Conservation (phyloP, 2,888 invertebrate genomes). For the Psococerastis gibbosa region DNA sequence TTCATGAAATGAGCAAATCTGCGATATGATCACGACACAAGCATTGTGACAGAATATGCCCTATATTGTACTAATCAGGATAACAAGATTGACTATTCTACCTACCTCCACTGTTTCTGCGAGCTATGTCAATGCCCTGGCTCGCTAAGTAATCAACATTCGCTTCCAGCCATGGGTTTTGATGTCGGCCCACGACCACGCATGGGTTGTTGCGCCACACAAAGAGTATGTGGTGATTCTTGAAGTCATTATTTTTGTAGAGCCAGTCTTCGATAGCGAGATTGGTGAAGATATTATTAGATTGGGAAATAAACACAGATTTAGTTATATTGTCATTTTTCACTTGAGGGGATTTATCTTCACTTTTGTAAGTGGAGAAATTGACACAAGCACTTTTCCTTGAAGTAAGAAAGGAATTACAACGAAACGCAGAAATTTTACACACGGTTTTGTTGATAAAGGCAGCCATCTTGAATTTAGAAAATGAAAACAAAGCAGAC, state of each 20-base stretch:
- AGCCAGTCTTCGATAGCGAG: conserved; percentile 94
- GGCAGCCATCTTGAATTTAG: neutral
- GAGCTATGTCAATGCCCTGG: conserved; percentile 52
- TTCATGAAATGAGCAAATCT: too few species aligned
- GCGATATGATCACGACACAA: too few species aligned
- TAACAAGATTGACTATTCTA: neutral
- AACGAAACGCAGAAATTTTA: neutral
- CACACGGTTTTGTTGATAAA: neutral
- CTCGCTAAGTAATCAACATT: conserved; percentile 48
- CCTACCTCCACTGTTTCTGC: conserved; percentile 70
- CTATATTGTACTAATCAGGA: too few species aligned
- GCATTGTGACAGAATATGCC: too few species aligned
- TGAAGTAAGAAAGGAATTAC: too few species aligned
- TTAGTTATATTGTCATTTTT: conserved; percentile 49
- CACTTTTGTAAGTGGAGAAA: neutral
- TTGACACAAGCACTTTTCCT: neutral
- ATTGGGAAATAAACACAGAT: conserved; percentile 82
- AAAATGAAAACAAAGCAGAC: too few species aligned
- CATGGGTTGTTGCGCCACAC: conserved; percentile 88
- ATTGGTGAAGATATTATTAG: conserved; percentile 78
- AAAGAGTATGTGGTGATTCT: conserved; percentile 64
- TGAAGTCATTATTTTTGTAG: conserved; percentile 70
- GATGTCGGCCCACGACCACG: conserved; percentile 90
- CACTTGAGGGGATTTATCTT: too few species aligned
- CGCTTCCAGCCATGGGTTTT: conserved; percentile 91